Evolutionary conservation across 2,113 vertebrate species (phyloP).

Genomic region (Jacana jacana): DNA sequence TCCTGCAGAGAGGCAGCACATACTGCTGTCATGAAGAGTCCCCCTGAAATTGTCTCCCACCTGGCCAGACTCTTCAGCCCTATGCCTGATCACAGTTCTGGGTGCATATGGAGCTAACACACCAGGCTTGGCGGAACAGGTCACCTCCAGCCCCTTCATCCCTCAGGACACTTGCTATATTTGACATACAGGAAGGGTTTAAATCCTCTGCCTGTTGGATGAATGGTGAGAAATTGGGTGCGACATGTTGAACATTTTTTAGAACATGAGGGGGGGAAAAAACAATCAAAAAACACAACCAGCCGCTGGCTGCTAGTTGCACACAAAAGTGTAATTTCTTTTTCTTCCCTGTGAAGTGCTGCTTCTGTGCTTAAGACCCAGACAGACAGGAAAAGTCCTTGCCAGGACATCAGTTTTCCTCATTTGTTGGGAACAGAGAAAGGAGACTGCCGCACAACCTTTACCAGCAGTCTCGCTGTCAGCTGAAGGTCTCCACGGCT

Average conservation of each 20-base stretch:
- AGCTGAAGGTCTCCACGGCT: not conserved
- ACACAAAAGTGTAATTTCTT: not conserved
- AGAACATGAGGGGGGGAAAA: not conserved
- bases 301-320: not conserved
- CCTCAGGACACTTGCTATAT: not conserved
- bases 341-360: slow-evolving; percentile 28
- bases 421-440: slow-evolving; percentile 52
- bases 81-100: not conserved
- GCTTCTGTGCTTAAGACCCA: slow-evolving; percentile 52
- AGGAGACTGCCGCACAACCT: not conserved
- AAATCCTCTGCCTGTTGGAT: not conserved
- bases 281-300: not conserved
- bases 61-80: not conserved
- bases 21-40: not conserved
- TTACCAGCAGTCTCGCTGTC: not conserved
- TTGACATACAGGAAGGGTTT: not conserved
- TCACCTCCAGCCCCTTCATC: not conserved
- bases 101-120: not conserved
- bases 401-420: slow-evolving; percentile 66
- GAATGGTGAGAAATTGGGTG: not conserved
- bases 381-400: slow-evolving; percentile 58
- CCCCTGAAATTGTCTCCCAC: not conserved
- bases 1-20: not conserved
- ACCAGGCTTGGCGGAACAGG: not conserved
- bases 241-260: not conserved